Percentiles rank a stretch among this genome's conserved stretches.
Evolutionary conservation across 2,113 vertebrate genomes (phyloP).

Genomic region (Hydrolagus affinis): DNA sequence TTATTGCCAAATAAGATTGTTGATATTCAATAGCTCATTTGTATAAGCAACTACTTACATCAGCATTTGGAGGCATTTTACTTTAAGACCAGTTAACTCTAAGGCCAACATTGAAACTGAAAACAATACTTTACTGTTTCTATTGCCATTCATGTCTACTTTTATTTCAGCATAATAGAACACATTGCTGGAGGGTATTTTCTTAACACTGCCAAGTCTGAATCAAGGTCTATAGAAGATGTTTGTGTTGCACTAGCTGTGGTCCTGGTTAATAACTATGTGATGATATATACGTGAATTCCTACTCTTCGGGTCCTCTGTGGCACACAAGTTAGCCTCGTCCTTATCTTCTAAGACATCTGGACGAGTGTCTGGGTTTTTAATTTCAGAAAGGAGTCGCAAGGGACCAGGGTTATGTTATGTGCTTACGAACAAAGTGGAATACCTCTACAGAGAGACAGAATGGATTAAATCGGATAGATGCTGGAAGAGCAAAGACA

Average conservation of each 20-base stretch:
- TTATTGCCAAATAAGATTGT: slow-evolving; percentile 43
- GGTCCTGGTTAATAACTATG: slow-evolving; percentile 75
- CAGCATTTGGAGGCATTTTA: slow-evolving; percentile 55
- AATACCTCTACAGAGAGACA: slow-evolving; percentile 66
- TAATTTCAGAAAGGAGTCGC: slow-evolving; percentile 68
- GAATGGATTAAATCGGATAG: slow-evolving; percentile 84
- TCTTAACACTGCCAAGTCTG: slow-evolving; percentile 59
- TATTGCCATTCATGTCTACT: slow-evolving; percentile 65
- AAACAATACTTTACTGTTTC: slow-evolving; percentile 71
- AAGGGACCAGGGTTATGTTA: slow-evolving; percentile 60
- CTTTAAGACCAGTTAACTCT: slow-evolving; percentile 54
- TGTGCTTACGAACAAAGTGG: slow-evolving; percentile 68
- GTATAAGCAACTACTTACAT: slow-evolving; percentile 52
- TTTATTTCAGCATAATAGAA: slow-evolving; percentile 74
- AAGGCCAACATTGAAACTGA: slow-evolving; percentile 51
- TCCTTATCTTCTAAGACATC: slow-evolving; percentile 87
- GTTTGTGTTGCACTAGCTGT: slow-evolving; percentile 53
- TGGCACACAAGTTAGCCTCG: slow-evolving; percentile 69
- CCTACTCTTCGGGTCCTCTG: slow-evolving; percentile 65
- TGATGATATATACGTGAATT: slow-evolving; percentile 87
- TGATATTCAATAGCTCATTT: slow-evolving; percentile 61
- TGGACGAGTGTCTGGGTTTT: slow-evolving; percentile 73
- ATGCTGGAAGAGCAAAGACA: slow-evolving; percentile 70
- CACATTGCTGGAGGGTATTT: slow-evolving; percentile 63
- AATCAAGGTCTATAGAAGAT: slow-evolving; percentile 58